Percentiles rank a stretch among this genome's conserved stretches.
Evolutionary conservation across 2,888 invertebrate genomes (phyloP).

Genomic region (Eustalomyia histrio): DNA sequence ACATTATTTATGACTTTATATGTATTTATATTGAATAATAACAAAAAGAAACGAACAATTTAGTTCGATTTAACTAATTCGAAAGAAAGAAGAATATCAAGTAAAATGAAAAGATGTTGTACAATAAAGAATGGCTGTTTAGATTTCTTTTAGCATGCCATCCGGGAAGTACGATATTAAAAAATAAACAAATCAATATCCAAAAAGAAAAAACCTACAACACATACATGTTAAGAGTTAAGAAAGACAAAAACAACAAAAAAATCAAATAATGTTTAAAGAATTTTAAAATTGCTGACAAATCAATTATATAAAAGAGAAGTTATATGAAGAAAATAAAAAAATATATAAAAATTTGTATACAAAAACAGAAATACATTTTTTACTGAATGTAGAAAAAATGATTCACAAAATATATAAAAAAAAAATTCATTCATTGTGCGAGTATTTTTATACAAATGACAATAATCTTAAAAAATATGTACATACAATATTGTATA

Average conservation of each 20-base stretch:
- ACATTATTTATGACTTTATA: slow-evolving; percentile 52
- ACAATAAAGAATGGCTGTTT: slow-evolving; percentile 66
- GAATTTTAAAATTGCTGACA: slow-evolving; percentile 54
- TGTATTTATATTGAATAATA: slow-evolving; percentile 17
- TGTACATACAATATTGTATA: slow-evolving; percentile 23
- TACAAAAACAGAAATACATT: neutral
- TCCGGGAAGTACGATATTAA: slow-evolving; percentile 76
- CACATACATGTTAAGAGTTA: slow-evolving; percentile 4
- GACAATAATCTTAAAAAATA: slow-evolving; percentile 29
- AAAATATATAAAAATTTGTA: slow-evolving; percentile 20
- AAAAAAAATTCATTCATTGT: slow-evolving; percentile 3
- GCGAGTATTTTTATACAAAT: slow-evolving; percentile 30
- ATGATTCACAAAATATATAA: neutral
- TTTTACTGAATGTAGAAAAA: slow-evolving; percentile 1
- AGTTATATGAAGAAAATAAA: slow-evolving; percentile 1
- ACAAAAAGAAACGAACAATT: slow-evolving; percentile 7
- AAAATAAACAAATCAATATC: slow-evolving; percentile 74
- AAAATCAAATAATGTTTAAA: slow-evolving; percentile 34
- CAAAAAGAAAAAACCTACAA: slow-evolving; percentile 26
- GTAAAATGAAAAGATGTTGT: slow-evolving; percentile 6
- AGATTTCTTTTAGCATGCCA: slow-evolving; percentile 75
- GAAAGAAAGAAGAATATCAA: slow-evolving; percentile 12
- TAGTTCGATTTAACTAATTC: slow-evolving; percentile 43
- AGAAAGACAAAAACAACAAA: slow-evolving; percentile 1
- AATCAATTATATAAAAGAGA: slow-evolving; percentile 22